phyloP scores from a whole-genome alignment of 1,140 invertebrate species.

The Steinernema khuongi region DNA sequence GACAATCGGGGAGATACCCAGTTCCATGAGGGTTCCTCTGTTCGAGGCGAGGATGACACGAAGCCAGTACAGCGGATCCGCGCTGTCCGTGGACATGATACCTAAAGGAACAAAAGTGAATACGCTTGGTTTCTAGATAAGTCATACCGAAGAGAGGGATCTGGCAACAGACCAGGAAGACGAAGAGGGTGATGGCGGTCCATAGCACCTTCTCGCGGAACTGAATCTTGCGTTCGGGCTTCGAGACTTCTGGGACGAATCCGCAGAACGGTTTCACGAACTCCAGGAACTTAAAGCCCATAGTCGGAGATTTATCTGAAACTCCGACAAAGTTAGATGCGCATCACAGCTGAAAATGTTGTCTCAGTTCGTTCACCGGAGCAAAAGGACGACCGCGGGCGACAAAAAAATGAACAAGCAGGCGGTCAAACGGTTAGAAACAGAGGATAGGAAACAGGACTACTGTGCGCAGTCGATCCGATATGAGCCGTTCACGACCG shows the following conservation, averaged over 20 bases:
- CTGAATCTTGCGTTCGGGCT: slow-evolving; percentile 99
- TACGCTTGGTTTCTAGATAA: slow-evolving; percentile 14
- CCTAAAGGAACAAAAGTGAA: slow-evolving; percentile 62
- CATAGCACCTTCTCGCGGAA: slow-evolving; percentile 99
- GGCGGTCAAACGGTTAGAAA: not conserved
- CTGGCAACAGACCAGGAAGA: slow-evolving; percentile 99
- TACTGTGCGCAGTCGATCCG: not conserved
- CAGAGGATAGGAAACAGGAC: not conserved
- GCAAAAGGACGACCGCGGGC: too few relatives aligned
- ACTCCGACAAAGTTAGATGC: too few relatives aligned
- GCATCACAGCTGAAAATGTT: too few relatives aligned
- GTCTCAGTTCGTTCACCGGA: too few relatives aligned
- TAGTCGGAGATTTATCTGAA: too few relatives aligned
- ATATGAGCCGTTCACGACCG: not conserved
- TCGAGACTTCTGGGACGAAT: slow-evolving; percentile 98
- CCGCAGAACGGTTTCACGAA: slow-evolving; percentile 99
- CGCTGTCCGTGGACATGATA: slow-evolving; percentile 99
- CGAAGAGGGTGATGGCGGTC: slow-evolving; percentile 98
- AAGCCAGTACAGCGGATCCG: slow-evolving; percentile 99
- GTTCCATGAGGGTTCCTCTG: slow-evolving; percentile 93
- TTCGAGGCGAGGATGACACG: slow-evolving; percentile 99
- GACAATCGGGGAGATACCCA: slow-evolving; percentile 99
- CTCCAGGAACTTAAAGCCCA: slow-evolving; percentile 87
- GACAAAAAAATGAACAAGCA: too few relatives aligned
- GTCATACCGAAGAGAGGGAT: slow-evolving; percentile 62